Conservation (phyloP, 2,797 vertebrate genomes). For the Adrianichthys oophorus region DNA sequence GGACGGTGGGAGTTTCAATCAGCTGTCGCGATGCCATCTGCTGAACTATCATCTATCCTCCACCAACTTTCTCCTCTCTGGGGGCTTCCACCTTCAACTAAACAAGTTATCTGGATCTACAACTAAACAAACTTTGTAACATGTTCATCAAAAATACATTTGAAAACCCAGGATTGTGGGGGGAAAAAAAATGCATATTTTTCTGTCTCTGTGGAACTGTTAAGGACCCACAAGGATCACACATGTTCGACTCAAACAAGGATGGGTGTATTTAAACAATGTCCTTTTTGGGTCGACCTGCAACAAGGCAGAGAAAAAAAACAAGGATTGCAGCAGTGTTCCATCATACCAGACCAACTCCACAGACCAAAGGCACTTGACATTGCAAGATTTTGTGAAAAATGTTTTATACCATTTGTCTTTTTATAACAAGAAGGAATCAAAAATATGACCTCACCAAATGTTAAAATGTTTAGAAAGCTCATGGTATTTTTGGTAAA, state of each 20-base stretch:
- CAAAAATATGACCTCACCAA: too few relatives aligned
- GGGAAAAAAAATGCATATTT: too few relatives aligned
- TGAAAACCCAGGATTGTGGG: too few relatives aligned
- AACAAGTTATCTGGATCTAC: not conserved
- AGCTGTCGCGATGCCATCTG: constrained; percentile 45
- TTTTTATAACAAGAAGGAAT: too few relatives aligned
- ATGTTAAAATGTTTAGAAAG: too few relatives aligned
- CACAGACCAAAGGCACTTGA: too few relatives aligned
- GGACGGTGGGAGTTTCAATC: constrained; percentile 37
- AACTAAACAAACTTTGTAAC: not conserved
- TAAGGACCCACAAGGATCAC: constrained; percentile 61
- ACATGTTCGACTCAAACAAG: constrained; percentile 35
- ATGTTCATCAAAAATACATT: not conserved
- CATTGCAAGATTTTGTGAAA: too few relatives aligned
- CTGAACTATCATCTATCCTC: constrained; percentile 31
- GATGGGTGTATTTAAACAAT: constrained; percentile 55
- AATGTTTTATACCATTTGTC: too few relatives aligned
- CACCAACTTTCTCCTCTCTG: constrained; percentile 18
- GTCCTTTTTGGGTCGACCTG: constrained; percentile 43
- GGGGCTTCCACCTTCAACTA: constrained; percentile 14
- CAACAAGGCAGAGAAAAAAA: constrained; percentile 24
- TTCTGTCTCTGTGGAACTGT: constrained; percentile 47
- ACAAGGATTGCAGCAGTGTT: not conserved
- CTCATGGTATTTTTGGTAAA: too few relatives aligned
- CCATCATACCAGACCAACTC: not conserved